Evolutionary conservation across 2,888 invertebrate genomes (phyloP), one percentile per base, ranked within the genome.

Genomic region (Andrena flavipes): DNA sequence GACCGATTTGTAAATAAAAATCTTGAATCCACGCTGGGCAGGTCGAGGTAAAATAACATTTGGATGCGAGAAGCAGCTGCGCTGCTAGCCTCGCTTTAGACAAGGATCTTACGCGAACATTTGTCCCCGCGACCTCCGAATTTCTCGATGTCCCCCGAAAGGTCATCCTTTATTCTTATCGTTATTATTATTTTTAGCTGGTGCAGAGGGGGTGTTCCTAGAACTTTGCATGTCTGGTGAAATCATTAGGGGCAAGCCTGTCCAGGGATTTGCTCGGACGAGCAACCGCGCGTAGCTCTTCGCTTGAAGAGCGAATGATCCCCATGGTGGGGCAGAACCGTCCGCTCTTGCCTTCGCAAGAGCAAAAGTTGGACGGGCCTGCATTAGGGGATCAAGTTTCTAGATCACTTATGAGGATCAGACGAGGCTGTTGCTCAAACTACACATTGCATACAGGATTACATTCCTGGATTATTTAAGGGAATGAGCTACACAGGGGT

Each of bases 101-200:
- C 59, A 42, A 82, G 16, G 23, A 70, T 76, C 67, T 75, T 86
- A 65, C 71, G 76, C 30, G 84, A 75, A 84, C 42, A 60, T 59
- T 77, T 13, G 71, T 26, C 2, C 69, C 16, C 23, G 8, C 63
- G 70, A 76, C 35, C 67, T 78, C 77, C 84, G 56, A 62, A 70
- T 84, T 83, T 63, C 72, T 71, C 56, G 51, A 62, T n/a, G 1
- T 33, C 51, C 63, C 30, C 10, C 35, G 6, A 10, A 20, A 3
- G 33, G n/a, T 63, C 23, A 23, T 26, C 8, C 20, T 54, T 10
- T 10, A 23, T 54, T 56, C 10, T 10, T 42, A 42, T 13, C 5
- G 42, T 42, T 42, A 42, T 42, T 42, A 42, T 42, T 42, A 42
- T 42, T 42, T 42, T 42, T 42, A 42, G 42, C 42, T 13, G 42